phyloP scores from a whole-genome alignment of 2,113 vertebrate genomes.

The Morone saxatilis region DNA sequence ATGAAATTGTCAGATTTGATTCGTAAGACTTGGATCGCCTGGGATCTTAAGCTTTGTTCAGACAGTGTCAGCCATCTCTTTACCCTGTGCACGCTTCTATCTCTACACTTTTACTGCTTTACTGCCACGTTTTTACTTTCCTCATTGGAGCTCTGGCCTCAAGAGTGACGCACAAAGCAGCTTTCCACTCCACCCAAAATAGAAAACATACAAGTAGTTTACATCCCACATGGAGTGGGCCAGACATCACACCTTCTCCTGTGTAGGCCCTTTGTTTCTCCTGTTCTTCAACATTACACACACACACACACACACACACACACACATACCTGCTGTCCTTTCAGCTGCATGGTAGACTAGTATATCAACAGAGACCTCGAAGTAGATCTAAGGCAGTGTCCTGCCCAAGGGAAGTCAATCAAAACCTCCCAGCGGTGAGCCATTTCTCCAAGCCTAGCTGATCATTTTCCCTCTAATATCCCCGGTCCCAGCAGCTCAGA shows the following conservation, averaged over 20 bases:
- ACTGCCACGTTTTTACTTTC: constrained; percentile 11
- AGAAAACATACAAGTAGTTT: constrained; percentile 61
- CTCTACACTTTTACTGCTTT: not conserved
- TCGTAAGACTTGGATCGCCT: not conserved
- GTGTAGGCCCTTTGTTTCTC: constrained; percentile 53
- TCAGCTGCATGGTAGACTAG: constrained; percentile 30
- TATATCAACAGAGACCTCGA: constrained; percentile 55
- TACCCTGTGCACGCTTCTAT: not conserved
- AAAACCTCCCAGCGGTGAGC: constrained; percentile 71
- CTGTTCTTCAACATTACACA: constrained; percentile 35
- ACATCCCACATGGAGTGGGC: constrained; percentile 63
- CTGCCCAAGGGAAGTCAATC: constrained; percentile 74
- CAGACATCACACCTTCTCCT: constrained; percentile 58
- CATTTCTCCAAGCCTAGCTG: constrained; percentile 69
- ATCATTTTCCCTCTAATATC: constrained; percentile 81
- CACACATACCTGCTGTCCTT: constrained; percentile 42
- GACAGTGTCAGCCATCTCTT: constrained; percentile 11
- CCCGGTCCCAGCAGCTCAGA: constrained; percentile 59
- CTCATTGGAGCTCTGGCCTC: constrained; percentile 28
- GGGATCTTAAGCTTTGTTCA: not conserved
- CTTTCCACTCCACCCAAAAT: constrained; percentile 59
- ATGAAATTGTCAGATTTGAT: constrained; percentile 8
- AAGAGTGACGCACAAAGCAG: constrained; percentile 25
- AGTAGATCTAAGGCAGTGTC: constrained; percentile 36
- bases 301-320: constrained; percentile 27